These are phyloP conservation scores for Dromaius novaehollandiae DNA, from an alignment of 2,113 vertebrate genomes.

Conservation along the genomic window DNA sequence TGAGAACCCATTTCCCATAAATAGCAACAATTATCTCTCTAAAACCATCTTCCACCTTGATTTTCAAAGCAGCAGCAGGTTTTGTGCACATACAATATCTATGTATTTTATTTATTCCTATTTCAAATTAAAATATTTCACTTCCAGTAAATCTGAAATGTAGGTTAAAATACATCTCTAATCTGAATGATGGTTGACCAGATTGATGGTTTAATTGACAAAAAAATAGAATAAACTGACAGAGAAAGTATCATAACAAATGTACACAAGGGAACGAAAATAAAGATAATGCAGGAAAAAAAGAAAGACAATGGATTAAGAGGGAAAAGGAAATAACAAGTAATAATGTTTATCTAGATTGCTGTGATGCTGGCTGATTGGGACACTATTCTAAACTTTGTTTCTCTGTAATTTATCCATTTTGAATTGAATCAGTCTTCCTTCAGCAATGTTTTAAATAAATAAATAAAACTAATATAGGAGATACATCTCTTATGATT, in stretches of 20 bases:
- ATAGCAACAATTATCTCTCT: constrained; percentile 39
- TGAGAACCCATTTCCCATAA: constrained; percentile 23
- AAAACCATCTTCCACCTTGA: background rate
- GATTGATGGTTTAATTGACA: background rate
- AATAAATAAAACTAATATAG: background rate
- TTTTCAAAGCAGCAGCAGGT: background rate
- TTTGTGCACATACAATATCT: background rate
- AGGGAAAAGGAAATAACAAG: background rate
- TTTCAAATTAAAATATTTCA: constrained; percentile 8
- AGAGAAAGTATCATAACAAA: background rate
- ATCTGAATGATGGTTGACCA: background rate
- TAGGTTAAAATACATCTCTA: background rate
- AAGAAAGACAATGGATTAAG: background rate
- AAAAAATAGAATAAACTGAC: background rate
- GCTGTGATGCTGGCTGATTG: background rate
- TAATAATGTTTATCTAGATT: background rate
- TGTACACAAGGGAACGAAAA: background rate
- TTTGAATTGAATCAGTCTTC: background rate
- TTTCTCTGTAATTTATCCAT: background rate
- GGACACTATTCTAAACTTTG: background rate
- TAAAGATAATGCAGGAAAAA: background rate
- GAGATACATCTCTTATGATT: background rate
- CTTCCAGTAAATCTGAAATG: constrained; percentile 12
- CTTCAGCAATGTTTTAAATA: background rate
- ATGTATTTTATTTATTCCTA: constrained; percentile 2